Percentiles rank a stretch among this genome's conserved stretches.
Evolutionary conservation across 1,140 invertebrate species (phyloP).

Genomic region (Acromyrmex heyeri): DNA sequence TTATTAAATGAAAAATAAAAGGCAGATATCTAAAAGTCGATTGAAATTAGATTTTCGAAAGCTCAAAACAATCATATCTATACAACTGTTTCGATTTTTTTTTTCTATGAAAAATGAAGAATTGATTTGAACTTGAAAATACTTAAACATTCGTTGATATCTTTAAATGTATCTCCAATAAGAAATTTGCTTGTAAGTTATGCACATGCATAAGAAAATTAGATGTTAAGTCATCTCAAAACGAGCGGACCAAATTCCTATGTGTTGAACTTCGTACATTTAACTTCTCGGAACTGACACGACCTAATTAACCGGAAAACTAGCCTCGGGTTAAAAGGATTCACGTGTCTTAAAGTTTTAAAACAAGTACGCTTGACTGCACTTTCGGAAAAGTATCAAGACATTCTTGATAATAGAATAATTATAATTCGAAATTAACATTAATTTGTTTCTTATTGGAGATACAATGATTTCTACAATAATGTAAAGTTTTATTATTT

Average conservation of each 20-base stretch:
- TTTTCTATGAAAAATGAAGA: background rate
- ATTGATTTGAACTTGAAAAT: slow-evolving; percentile 7
- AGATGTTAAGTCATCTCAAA: slow-evolving; percentile 20
- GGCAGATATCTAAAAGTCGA: background rate
- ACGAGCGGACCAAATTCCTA: background rate
- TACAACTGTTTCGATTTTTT: background rate
- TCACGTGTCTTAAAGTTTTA: slow-evolving; percentile 50
- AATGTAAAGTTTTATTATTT: background rate
- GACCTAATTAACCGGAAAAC: slow-evolving; percentile 51
- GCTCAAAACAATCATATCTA: background rate
- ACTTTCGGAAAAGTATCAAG: background rate
- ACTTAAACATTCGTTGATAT: slow-evolving; percentile 18
- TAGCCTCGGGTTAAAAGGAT: slow-evolving; percentile 34
- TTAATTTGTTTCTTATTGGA: background rate
- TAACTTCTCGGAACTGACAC: slow-evolving; percentile 48
- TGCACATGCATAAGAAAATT: background rate
- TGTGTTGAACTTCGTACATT: slow-evolving; percentile 45
- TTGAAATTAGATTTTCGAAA: background rate
- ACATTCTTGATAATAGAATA: background rate
- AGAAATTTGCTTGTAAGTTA: background rate
- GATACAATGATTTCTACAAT: background rate
- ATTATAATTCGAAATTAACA: slow-evolving; percentile 26
- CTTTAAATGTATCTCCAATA: background rate
- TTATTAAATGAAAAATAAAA: background rate
- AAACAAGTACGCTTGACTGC: slow-evolving; percentile 38